Conservation (phyloP, 2,113 vertebrate species). For the Morphnarchus princeps region DNA sequence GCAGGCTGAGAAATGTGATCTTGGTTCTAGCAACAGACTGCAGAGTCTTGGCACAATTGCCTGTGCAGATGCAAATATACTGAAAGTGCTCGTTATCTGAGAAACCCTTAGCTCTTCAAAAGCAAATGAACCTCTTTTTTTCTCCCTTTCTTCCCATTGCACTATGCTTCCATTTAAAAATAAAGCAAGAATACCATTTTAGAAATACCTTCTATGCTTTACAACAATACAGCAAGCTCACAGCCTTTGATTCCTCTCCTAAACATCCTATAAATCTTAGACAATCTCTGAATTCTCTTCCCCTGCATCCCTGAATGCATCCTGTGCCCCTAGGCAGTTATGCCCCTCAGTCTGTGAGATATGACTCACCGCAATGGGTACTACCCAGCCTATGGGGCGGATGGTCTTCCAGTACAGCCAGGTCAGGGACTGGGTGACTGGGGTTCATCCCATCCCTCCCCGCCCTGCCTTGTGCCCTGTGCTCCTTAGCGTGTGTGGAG, state of each 20-base stretch:
- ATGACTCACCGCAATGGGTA: fast-evolving
- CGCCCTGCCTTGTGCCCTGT: not conserved
- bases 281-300: not conserved
- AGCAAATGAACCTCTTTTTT: not conserved
- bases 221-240: not conserved
- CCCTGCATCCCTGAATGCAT: no score
- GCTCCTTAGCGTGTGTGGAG: not conserved
- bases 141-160: not conserved
- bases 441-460: not conserved
- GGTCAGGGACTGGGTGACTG: not conserved
- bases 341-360: not conserved
- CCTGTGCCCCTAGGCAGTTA: not conserved
- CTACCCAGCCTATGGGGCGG: not conserved
- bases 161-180: not conserved
- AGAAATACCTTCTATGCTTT: not conserved
- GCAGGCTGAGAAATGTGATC: not conserved
- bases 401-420: not conserved
- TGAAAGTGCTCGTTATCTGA: not conserved
- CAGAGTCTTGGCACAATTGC: not conserved
- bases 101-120: not conserved
- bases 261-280: not conserved
- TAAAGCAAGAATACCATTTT: not conserved
- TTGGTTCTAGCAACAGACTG: not conserved
- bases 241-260: not conserved
- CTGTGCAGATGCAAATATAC: not conserved